Percentiles rank a stretch among this genome's conserved stretches.
These are phyloP conservation scores for Karalla daura DNA, from an alignment of 2,797 vertebrate species.

Conservation along the genomic window DNA sequence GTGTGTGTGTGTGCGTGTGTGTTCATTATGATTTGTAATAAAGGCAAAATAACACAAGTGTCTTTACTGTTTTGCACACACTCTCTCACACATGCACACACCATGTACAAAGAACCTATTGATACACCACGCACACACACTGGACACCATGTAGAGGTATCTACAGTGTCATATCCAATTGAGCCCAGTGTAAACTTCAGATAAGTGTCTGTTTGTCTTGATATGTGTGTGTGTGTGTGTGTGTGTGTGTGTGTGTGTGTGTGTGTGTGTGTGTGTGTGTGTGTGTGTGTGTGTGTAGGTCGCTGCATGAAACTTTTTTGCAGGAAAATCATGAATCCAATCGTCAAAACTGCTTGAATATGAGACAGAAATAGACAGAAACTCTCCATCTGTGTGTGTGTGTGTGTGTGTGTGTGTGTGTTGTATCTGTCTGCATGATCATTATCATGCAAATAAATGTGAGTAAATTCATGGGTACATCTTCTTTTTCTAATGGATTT, in stretches of 20 bases:
- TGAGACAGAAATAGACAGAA: too few relatives aligned
- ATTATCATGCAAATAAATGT: slow-evolving; percentile 34
- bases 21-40: slow-evolving; percentile 31
- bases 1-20: slow-evolving; percentile 4
- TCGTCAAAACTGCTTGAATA: too few relatives aligned
- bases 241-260: slow-evolving; percentile 20
- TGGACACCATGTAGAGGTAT: too few relatives aligned
- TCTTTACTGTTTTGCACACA: slow-evolving; percentile 18
- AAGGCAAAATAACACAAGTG: slow-evolving; percentile 55
- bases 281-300: too few relatives aligned
- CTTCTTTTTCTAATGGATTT: slow-evolving; percentile 23
- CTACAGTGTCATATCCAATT: slow-evolving; percentile 33
- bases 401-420: slow-evolving; percentile 19
- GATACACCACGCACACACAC: not conserved
- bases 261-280: too few relatives aligned
- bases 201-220: slow-evolving; percentile 20
- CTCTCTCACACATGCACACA: slow-evolving; percentile 13
- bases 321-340: too few relatives aligned
- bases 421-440: slow-evolving; percentile 18
- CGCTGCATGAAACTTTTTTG: too few relatives aligned
- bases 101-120: slow-evolving; percentile 15
- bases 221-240: slow-evolving; percentile 18
- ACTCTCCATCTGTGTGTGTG: slow-evolving; percentile 20
- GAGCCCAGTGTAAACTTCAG: slow-evolving; percentile 51
- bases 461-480: not conserved